Evolutionary conservation across 53 echinoderm and acorn worm species (phyloP).

Genomic region (Temnopleurus reevesii): DNA sequence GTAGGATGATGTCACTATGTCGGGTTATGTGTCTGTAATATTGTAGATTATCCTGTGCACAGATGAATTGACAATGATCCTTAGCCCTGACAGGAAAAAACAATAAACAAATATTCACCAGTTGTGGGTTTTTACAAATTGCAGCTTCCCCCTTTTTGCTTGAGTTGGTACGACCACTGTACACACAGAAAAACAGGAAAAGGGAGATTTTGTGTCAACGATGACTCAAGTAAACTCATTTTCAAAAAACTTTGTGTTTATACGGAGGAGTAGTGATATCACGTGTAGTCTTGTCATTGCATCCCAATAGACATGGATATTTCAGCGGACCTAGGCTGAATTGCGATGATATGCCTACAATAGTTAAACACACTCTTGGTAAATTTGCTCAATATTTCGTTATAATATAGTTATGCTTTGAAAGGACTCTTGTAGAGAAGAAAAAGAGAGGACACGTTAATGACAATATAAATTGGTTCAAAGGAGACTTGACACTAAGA

Average conservation of each 20-base stretch:
- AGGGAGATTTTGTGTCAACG: conserved; percentile 13
- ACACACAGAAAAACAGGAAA: conserved; percentile 8
- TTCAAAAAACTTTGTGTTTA: neutral
- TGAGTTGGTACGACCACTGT: neutral
- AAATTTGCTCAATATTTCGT: too few relatives aligned
- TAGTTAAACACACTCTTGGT: too few relatives aligned
- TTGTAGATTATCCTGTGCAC: neutral
- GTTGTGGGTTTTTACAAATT: conserved; percentile 31
- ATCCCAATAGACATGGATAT: neutral
- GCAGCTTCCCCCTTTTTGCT: neutral
- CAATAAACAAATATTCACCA: conserved; percentile 29
- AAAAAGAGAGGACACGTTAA: too few relatives aligned
- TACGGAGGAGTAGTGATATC: neutral
- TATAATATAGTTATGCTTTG: too few relatives aligned
- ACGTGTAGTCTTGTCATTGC: neutral
- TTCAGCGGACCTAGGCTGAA: too few relatives aligned
- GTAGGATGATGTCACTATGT: neutral
- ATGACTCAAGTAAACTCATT: conserved; percentile 2
- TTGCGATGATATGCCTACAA: too few relatives aligned
- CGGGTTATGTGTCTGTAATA: neutral
- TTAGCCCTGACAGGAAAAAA: neutral
- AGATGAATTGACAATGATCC: neutral
- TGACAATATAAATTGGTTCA: too few relatives aligned
- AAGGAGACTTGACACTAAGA: too few relatives aligned
- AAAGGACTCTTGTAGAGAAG: neutral